Base-by-base conservation (phyloP, 2,113 vertebrate genomes). In the Oxyura jamaicensis region DNA sequence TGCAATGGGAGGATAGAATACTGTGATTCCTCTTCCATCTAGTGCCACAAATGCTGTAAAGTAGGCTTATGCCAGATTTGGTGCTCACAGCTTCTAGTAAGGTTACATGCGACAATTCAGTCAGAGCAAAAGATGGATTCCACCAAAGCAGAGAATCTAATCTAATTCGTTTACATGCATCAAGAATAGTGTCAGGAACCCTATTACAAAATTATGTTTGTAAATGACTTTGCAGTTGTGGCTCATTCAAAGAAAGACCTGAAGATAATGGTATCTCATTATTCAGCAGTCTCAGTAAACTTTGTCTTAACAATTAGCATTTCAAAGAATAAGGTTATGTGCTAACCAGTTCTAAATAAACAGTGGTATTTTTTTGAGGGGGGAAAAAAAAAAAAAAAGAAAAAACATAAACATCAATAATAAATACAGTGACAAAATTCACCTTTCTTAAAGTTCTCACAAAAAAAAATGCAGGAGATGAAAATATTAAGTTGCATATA, bases 291-390 rank as follows among this genome's bases (percentile, higher is more conserved):
- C 41, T 75, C 44, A 65, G 53, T 73, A 82, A 88, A 79, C 26
- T 84, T 91, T 62, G 39, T 58, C 48, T 75, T 66, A 82, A 86
- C 56, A 90, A 71, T 71, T 83, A 88, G 2, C 39, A 81, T 95
- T 90, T 95, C 35, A 94, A 91, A 95, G 42, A 65, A 25, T 65
- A 71, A 81, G 28, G 52, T 88, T 76, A 62, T 75, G n/a, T 55
- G 46, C 31, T 86, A 91, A 46, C 6, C 53, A 82, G 16, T 42
- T 76, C 75, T 31, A 90, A 88, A 78, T 35, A 95, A 96, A 92
- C 48, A 84, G n/a, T 53, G 48, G 15, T n/a, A 73, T 87, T 84
- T 26, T 31, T 14, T 35, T 87, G 73, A 11, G 46, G 20, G 46
- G 46, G 8, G 20, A 5, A 5, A 6, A 21, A 46, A 46, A 46